Evolutionary conservation across 30 jellyfish, hydroid and myxozoan genomes (phyloP).

Genomic region (Morbakka virulenta): DNA sequence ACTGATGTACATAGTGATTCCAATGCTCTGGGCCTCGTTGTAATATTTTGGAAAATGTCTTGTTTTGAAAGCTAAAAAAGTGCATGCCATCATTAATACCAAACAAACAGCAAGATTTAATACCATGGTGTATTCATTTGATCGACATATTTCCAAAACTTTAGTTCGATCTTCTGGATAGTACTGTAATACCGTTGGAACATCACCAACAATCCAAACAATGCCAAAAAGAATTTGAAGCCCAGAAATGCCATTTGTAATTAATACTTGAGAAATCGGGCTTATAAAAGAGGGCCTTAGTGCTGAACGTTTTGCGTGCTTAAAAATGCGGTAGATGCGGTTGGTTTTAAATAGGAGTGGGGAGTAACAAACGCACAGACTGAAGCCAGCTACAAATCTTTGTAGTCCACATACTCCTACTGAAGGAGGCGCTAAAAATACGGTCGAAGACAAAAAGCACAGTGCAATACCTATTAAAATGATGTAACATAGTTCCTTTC

Average conservation of each 20-base stretch:
- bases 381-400: constrained; percentile 82
- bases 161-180: constrained; percentile 43
- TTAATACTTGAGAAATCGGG: constrained; percentile 66
- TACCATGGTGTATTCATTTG: constrained; percentile 60
- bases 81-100: constrained; percentile 89
- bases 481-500: constrained; percentile 61
- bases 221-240: constrained; percentile 76
- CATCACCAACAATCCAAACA: constrained; percentile 80
- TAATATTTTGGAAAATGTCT: constrained; percentile 92
- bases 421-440: constrained; percentile 49
- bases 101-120: constrained; percentile 78
- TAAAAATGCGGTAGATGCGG: constrained; percentile 82
- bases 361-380: constrained; percentile 78
- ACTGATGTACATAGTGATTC: constrained; percentile 88
- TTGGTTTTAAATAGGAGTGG: constrained; percentile 79
- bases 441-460: constrained; percentile 56
- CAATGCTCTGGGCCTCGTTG: constrained; percentile 93
- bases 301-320: constrained; percentile 69
- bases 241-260: constrained; percentile 51
- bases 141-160: constrained; percentile 54
- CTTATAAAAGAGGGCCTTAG: constrained; percentile 80
- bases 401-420: constrained; percentile 56
- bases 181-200: constrained; percentile 62
- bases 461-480: constrained; percentile 42
- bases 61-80: constrained; percentile 93